Evolutionary conservation across 1,140 invertebrate species (phyloP).

Genomic region (Batillaria attramentaria): DNA sequence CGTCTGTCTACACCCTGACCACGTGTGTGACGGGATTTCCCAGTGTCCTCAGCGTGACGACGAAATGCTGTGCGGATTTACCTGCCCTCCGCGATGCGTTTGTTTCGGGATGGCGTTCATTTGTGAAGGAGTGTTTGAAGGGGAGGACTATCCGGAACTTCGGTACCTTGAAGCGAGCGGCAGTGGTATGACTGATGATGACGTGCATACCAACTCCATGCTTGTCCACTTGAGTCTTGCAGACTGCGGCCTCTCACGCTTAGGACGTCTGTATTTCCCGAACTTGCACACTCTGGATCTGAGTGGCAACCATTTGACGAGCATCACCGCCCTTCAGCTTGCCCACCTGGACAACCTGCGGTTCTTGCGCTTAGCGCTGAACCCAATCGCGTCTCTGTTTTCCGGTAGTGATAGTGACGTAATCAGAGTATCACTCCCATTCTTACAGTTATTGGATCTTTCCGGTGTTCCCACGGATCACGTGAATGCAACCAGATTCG

Average conservation of each 20-base stretch:
- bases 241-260: background rate
- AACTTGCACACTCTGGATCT: conserved; percentile 15
- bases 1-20: conserved; percentile 21
- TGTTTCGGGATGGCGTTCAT: conserved; percentile 10
- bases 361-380: background rate
- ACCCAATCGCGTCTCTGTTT: background rate
- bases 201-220: background rate
- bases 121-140: background rate
- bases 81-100: background rate
- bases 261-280: background rate
- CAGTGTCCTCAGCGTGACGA: conserved; percentile 31
- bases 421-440: too few relatives aligned
- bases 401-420: background rate
- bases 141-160: background rate
- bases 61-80: conserved; percentile 4
- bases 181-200: background rate
- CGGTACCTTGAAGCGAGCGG: background rate
- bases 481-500: background rate
- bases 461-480: background rate
- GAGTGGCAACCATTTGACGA: background rate
- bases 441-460: background rate
- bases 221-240: conserved; percentile 23
- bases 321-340: background rate
- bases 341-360: background rate
- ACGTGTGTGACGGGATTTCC: conserved; percentile 33